Evolutionary conservation across 2,888 invertebrate genomes (phyloP).

Genomic region (Gisinianus flammeolus): DNA sequence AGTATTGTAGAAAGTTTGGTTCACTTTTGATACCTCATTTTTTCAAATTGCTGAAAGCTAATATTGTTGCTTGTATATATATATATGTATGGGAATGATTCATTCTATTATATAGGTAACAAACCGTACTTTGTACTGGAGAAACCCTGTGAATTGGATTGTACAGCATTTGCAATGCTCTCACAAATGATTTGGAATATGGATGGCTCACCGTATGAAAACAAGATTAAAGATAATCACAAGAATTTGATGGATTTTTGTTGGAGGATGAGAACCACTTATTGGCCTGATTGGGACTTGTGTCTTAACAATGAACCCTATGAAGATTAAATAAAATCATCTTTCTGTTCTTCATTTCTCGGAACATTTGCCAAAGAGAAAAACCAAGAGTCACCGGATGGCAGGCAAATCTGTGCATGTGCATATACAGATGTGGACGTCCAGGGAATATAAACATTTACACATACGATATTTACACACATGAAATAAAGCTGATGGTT

Average conservation of each 20-base stretch:
- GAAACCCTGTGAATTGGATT: slow-evolving; percentile 53
- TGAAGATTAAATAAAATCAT: neutral
- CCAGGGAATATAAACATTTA: no score
- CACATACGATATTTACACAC: no score
- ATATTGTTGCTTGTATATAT: no score
- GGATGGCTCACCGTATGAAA: slow-evolving; percentile 53
- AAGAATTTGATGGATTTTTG: slow-evolving; percentile 51
- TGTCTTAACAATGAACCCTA: slow-evolving; percentile 46
- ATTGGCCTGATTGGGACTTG: slow-evolving; percentile 56
- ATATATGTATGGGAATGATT: no score
- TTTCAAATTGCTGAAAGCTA: no score
- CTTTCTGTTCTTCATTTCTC: neutral
- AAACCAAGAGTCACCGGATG: no score
- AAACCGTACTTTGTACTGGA: slow-evolving; percentile 50
- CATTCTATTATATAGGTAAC: slow-evolving; percentile 37
- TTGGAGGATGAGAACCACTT: slow-evolving; percentile 51
- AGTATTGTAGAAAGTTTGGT: no score
- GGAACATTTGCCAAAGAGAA: no score
- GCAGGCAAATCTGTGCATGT: no score
- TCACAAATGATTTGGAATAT: slow-evolving; percentile 56
- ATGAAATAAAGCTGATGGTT: no score
- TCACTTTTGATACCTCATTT: no score
- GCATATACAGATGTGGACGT: no score
- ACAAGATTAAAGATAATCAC: slow-evolving; percentile 43
- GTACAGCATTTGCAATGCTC: slow-evolving; percentile 57